phyloP scores from a whole-genome alignment of 2,113 vertebrate genomes.

The Ophiodon elongatus region DNA sequence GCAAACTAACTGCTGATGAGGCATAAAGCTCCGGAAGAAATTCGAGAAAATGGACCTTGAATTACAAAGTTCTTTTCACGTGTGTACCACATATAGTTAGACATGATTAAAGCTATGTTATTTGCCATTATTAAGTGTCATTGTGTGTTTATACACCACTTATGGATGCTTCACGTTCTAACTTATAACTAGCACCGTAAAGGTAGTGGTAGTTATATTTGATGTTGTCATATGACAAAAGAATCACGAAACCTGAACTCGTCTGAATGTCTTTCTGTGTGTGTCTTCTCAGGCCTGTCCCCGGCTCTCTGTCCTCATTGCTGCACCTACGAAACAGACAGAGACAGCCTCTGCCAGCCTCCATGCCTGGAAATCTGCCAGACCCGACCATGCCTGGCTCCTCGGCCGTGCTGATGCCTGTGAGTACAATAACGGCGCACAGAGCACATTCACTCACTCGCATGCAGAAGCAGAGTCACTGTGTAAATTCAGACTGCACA shows the following conservation, averaged over 20 bases:
- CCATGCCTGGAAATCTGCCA: constrained; percentile 98
- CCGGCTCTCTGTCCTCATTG: constrained; percentile 97
- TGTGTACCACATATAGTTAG: not conserved
- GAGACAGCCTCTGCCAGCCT: constrained; percentile 98
- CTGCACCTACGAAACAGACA: constrained; percentile 99
- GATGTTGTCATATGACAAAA: constrained; percentile 9
- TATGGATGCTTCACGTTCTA: not conserved
- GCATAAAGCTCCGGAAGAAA: not conserved
- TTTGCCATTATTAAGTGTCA: not conserved
- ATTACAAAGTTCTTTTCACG: not conserved
- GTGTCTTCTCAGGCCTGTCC: constrained; percentile 90
- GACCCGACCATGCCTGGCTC: constrained; percentile 98
- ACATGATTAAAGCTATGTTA: not conserved
- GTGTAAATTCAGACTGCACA: not conserved
- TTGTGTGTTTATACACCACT: not conserved
- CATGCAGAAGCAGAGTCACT: constrained; percentile 22
- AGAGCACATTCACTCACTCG: constrained; percentile 46
- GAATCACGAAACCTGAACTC: not conserved
- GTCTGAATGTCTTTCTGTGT: constrained; percentile 26
- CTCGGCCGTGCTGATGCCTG: constrained; percentile 97
- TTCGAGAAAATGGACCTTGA: not conserved
- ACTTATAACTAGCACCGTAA: not conserved
- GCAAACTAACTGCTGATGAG: not conserved
- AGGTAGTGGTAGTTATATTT: not conserved
- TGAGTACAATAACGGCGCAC: constrained; percentile 85